Conservation (phyloP, 1,140 invertebrate genomes). For the Homalodisca vitripennis region DNA sequence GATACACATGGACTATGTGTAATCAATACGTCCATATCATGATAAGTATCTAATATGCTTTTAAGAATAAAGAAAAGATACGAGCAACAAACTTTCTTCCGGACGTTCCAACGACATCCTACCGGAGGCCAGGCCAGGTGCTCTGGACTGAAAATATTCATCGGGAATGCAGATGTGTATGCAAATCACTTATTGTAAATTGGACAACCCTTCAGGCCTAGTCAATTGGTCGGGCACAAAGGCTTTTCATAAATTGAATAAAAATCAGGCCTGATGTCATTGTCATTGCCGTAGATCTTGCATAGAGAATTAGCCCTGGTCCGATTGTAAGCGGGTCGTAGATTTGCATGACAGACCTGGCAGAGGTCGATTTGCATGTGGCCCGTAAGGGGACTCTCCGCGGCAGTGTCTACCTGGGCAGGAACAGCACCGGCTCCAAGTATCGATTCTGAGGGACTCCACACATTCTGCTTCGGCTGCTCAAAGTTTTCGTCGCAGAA, state of each 20-base stretch:
- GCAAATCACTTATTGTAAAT: slow-evolving; percentile 13
- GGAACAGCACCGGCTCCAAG: slow-evolving; percentile 3
- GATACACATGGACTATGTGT: no score
- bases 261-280: slow-evolving; percentile 25
- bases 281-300: no score
- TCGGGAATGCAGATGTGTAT: slow-evolving; percentile 27
- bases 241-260: slow-evolving; percentile 24
- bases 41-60: no score
- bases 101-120: no score
- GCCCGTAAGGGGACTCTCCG: background rate
- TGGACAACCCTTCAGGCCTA: slow-evolving; percentile 14
- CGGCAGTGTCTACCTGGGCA: background rate
- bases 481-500: no score
- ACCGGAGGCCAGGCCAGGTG: no score
- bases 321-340: slow-evolving; percentile 3
- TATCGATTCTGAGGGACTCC: background rate
- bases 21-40: no score
- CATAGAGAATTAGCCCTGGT: slow-evolving; percentile 21
- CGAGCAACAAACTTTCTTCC: no score
- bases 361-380: slow-evolving; percentile 3
- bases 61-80: no score
- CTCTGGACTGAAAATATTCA: no score
- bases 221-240: slow-evolving; percentile 22
- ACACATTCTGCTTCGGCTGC: no score
- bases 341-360: slow-evolving; percentile 3